phyloP scores from a whole-genome alignment of 2,888 invertebrate species.

The Meloe dianella region DNA sequence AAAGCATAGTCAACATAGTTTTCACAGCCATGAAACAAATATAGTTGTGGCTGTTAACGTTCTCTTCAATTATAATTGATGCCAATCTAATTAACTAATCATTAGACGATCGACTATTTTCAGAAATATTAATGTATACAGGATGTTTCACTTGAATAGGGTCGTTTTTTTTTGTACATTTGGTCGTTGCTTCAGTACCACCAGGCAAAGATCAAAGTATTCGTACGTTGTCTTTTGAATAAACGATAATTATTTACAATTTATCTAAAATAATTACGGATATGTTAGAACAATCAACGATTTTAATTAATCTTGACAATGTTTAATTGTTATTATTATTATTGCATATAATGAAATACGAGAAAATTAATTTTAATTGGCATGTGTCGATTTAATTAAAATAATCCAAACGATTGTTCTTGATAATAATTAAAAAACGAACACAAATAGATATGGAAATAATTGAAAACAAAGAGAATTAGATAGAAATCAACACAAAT shows the following conservation, averaged over 20 bases:
- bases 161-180: not conserved
- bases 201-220: no score
- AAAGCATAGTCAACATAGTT: no score
- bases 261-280: not conserved
- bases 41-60: no score
- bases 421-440: conserved; percentile 22
- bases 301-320: conserved; percentile 41
- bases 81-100: no score
- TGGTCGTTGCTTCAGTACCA: no score
- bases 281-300: conserved; percentile 22
- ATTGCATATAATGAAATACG: conserved; percentile 32
- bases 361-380: conserved; percentile 37
- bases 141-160: not conserved
- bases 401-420: conserved; percentile 40
- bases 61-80: no score
- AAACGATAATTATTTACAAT: no score
- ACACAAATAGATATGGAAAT: not conserved
- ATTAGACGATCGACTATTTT: no score
- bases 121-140: no score
- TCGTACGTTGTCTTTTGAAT: no score
- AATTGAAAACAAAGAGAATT: not conserved
- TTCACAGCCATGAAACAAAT: no score
- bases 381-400: conserved; percentile 39
- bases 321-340: conserved; percentile 44
- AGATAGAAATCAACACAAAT: not conserved